Evolutionary conservation across 2,888 invertebrate species (phyloP).

Genomic region (Rhabditoides inermis): DNA sequence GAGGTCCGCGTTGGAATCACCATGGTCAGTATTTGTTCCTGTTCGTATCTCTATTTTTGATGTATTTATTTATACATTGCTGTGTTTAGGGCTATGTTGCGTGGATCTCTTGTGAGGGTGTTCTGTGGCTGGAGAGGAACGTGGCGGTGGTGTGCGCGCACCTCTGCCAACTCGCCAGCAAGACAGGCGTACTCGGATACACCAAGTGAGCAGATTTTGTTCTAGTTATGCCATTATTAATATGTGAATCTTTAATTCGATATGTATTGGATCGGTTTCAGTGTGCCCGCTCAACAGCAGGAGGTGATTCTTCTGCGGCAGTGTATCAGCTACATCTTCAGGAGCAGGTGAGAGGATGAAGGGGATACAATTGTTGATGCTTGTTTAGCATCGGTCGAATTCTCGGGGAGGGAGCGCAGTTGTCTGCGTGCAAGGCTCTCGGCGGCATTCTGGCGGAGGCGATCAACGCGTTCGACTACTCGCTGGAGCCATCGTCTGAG

Average conservation of each 20-base stretch:
- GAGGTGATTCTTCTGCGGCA: conserved; percentile 95
- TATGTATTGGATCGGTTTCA: conserved; percentile 18
- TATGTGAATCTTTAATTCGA: too few relatives aligned
- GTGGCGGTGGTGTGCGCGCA: conserved; percentile 77
- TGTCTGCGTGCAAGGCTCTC: conserved; percentile 81
- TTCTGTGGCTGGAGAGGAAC: conserved; percentile 83
- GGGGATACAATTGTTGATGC: neutral
- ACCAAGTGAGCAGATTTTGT: conserved; percentile 24
- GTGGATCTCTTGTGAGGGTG: conserved; percentile 84
- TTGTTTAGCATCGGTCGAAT: conserved; percentile 81
- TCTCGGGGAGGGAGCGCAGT: conserved; percentile 91
- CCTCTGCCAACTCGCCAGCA: conserved; percentile 60
- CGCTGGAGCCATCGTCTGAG: conserved; percentile 14
- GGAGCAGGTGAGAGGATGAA: conserved; percentile 13
- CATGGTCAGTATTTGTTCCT: conserved; percentile 62
- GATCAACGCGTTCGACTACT: conserved; percentile 72
- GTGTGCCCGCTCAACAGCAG: conserved; percentile 25
- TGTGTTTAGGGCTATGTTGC: conserved; percentile 74
- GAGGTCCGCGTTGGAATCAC: conserved; percentile 95
- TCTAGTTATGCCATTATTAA: too few relatives aligned
- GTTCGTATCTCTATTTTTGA: neutral
- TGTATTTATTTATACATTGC: neutral
- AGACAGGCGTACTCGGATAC: conserved; percentile 27
- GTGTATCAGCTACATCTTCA: conserved; percentile 76
- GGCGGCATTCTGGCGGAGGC: conserved; percentile 82